Percentiles rank a stretch among this genome's conserved stretches.
Conservation (phyloP, 2,797 vertebrate genomes). For the Catharus ustulatus region DNA sequence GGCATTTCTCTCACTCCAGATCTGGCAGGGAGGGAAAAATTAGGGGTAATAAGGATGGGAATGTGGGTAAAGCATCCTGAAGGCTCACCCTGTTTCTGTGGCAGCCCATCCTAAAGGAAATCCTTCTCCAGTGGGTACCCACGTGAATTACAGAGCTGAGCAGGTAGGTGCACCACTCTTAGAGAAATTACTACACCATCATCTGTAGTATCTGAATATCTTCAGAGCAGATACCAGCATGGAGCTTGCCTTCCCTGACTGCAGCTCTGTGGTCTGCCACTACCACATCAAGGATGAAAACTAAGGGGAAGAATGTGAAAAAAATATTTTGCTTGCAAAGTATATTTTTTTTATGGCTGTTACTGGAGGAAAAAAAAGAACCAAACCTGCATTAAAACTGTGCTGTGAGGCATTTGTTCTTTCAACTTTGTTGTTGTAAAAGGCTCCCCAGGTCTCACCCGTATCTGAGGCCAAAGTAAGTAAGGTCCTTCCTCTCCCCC, state of each 20-base stretch:
- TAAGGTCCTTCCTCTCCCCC: slow-evolving; percentile 19
- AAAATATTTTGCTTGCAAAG: slow-evolving; percentile 32
- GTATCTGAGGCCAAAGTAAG: slow-evolving; percentile 8
- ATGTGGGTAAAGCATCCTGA: neutral
- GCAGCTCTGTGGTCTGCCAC: neutral
- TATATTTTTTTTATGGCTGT: slow-evolving; percentile 31
- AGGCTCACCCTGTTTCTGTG: neutral
- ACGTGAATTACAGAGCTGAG: neutral
- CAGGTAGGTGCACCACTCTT: neutral
- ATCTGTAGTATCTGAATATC: neutral
- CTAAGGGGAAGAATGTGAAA: slow-evolving; percentile 20
- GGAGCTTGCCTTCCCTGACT: neutral
- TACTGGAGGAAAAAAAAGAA: neutral
- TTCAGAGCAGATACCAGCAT: neutral
- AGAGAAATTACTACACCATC: neutral
- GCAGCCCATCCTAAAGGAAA: neutral
- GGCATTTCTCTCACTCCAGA: neutral
- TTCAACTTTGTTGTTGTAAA: neutral
- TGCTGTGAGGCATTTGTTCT: neutral
- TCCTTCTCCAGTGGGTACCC: neutral
- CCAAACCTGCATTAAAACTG: neutral
- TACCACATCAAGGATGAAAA: slow-evolving; percentile 24
- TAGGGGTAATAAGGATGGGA: neutral
- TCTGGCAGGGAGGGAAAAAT: neutral
- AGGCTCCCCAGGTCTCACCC: slow-evolving; percentile 7